Base-by-base conservation (phyloP, 2,113 vertebrate genomes). In the Mohoua ochrocephala region DNA sequence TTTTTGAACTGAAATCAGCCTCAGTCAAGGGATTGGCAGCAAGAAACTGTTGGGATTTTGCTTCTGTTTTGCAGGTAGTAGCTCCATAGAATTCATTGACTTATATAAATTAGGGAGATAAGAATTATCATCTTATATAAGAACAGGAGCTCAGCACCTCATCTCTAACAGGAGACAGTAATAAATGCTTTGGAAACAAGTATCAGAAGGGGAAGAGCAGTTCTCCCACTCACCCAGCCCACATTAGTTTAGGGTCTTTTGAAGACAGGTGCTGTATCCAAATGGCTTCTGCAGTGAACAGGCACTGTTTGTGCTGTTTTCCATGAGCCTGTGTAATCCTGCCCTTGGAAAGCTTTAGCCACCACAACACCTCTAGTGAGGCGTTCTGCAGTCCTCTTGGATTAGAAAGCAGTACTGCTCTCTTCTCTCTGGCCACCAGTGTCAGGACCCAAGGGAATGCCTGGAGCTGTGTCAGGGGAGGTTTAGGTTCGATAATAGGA, bases 341-440 rank as follows among this genome's bases (percentile, higher is more conserved):
- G 5, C 6, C n/a, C 30, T 71, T 39, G 27, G 63, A 24, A 52
- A 79, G 45, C 19, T 82, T 71, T 47, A 52, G 30, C 44, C 49
- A n/a, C 35, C 49, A 31, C 13, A 5, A 1, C n/a, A 49, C 8
- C 49, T 24, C 22, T 3, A 20, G 17, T 0, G 2, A 80, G 37
- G 35, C 2, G 7, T 14, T 45, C 69, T 63, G 52, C 44, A 39
- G 1, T 15, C 27, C 24, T 53, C 37, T 26, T 14, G 17, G 57
- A 33, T 64, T 39, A 65, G 30, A 57, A 37, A 33, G 50, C 9
- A 10, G 31, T 3, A 13, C 33, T 9, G 10, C 23, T 9, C 37
- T 23, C 57, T 49, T 22, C 42, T 64, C 50, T 19, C 7, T 37
- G 22, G 5, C 37, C 15, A 37, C 10, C 42, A 5, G 50, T 27